Evolutionary conservation across 2,797 vertebrate species (phyloP).

Genomic region (Corythornis leucogaster): DNA sequence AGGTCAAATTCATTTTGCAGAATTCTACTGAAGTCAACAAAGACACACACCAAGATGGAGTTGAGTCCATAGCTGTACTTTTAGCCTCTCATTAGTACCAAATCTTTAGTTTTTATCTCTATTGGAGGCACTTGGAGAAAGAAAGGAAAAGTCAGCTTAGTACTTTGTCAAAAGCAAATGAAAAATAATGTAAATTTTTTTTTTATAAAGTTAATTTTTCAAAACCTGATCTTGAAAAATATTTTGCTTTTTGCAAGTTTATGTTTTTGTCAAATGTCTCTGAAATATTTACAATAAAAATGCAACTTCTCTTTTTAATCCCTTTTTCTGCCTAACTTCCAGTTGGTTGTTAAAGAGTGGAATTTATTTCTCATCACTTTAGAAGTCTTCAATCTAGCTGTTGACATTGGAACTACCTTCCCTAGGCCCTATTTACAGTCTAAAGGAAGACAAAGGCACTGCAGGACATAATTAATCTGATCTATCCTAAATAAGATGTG

Average conservation of each 20-base stretch:
- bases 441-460: slow-evolving; percentile 37
- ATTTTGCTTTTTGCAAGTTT: background rate
- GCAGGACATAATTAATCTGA: slow-evolving; percentile 56
- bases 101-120: background rate
- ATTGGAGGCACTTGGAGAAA: background rate
- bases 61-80: slow-evolving; percentile 42
- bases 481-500: slow-evolving; percentile 41
- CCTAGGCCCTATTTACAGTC: background rate
- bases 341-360: background rate
- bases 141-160: background rate
- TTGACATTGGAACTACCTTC: slow-evolving; percentile 24
- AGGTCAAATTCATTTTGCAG: slow-evolving; percentile 65
- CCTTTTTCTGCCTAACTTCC: background rate
- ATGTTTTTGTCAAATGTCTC: background rate
- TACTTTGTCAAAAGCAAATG: background rate
- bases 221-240: background rate
- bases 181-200: background rate
- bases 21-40: slow-evolving; percentile 65
- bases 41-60: slow-evolving; percentile 48
- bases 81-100: slow-evolving; percentile 47
- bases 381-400: background rate
- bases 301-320: background rate
- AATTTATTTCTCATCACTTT: background rate
- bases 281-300: background rate
- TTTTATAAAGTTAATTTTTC: background rate